Conservation (phyloP, 30 jellyfish, hydroid and myxozoan genomes). For the Catostylus mosaicus region DNA sequence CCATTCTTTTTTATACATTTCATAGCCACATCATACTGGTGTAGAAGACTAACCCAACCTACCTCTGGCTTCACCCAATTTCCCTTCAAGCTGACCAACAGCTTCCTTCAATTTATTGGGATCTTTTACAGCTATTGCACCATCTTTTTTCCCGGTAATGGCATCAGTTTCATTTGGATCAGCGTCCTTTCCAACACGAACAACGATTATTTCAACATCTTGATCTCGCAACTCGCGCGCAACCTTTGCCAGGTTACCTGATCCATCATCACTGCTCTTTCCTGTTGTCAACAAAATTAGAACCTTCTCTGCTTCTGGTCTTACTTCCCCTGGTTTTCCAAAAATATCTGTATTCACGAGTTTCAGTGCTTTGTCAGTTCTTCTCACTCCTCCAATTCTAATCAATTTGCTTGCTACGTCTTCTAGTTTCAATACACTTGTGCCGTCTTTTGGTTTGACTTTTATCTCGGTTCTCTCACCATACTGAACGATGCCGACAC, state of each 20-base stretch:
- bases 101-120: slow-evolving; percentile 22
- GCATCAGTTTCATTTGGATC: slow-evolving; percentile 45
- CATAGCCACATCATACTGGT: neutral
- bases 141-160: slow-evolving; percentile 32
- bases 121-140: slow-evolving; percentile 13
- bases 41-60: neutral
- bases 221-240: slow-evolving; percentile 53
- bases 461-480: slow-evolving; percentile 46
- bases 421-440: neutral
- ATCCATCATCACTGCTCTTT: slow-evolving; percentile 57
- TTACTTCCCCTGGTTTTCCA: slow-evolving; percentile 20
- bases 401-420: neutral
- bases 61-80: slow-evolving; percentile 34
- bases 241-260: slow-evolving; percentile 60
- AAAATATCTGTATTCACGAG: slow-evolving; percentile 31
- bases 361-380: slow-evolving; percentile 66
- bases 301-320: slow-evolving; percentile 50
- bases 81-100: slow-evolving; percentile 42
- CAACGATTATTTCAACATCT: slow-evolving; percentile 68
- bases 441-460: slow-evolving; percentile 47
- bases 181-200: slow-evolving; percentile 66
- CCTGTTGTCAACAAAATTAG: slow-evolving; percentile 77
- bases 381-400: slow-evolving; percentile 77
- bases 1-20: neutral
- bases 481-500: slow-evolving; percentile 67